Percentiles rank a stretch among this genome's conserved stretches.
Evolutionary conservation across 2,113 vertebrate genomes (phyloP).

Genomic region (Apodemus speciosus): DNA sequence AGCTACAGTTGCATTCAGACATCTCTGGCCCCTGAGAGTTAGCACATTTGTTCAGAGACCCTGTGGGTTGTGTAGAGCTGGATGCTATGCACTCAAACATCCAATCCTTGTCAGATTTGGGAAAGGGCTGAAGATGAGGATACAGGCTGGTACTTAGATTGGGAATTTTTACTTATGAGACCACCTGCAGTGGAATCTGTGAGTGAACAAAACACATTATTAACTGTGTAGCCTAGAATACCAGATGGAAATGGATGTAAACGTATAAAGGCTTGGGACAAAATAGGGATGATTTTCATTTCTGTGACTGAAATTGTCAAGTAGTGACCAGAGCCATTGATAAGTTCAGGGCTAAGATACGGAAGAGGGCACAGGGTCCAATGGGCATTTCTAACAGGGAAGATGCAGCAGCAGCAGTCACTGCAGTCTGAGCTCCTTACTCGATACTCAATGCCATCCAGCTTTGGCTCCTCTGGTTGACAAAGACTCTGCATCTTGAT

Average conservation of each 20-base stretch:
- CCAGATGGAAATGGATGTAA: no score
- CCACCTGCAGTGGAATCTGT: no score
- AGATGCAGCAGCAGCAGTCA: background rate
- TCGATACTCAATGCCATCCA: background rate
- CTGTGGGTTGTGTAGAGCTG: background rate
- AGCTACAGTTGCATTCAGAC: background rate
- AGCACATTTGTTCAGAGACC: background rate
- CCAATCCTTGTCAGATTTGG: background rate
- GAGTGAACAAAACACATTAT: background rate
- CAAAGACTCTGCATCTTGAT: background rate
- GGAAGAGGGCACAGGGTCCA: background rate
- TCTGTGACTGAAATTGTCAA: background rate
- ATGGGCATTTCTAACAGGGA: background rate
- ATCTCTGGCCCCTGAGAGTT: background rate
- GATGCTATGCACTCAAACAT: background rate
- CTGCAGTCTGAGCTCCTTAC: background rate
- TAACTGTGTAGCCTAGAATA: background rate
- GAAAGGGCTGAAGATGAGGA: background rate
- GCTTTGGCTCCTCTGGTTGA: background rate
- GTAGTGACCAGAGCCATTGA: background rate
- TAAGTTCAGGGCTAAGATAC: background rate
- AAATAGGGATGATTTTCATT: background rate
- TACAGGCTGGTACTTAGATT: background rate
- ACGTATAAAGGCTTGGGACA: background rate
- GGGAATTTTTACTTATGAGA: background rate